Conservation (phyloP, 2,113 vertebrate genomes). For the Rhodinocichla rosea region DNA sequence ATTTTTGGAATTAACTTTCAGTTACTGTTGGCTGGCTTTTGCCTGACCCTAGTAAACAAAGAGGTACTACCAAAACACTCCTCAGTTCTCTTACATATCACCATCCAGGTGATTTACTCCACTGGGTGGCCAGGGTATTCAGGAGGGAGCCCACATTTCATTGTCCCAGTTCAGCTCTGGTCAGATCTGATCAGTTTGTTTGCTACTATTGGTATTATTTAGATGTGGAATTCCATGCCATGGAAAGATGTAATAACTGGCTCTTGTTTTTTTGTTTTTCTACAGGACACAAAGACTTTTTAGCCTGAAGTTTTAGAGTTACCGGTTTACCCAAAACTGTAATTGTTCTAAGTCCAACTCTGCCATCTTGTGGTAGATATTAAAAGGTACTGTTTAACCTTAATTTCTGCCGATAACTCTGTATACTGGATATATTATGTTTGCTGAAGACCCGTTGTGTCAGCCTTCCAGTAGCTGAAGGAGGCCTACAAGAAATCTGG, state of each 20-base stretch:
- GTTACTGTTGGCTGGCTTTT: not conserved
- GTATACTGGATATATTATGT: not conserved
- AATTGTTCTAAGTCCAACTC: not conserved
- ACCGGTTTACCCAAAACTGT: not conserved
- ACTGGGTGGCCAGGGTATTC: not conserved
- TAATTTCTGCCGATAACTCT: fast-evolving
- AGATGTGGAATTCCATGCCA: not conserved
- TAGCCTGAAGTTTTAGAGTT: not conserved
- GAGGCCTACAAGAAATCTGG: not conserved
- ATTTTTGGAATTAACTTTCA: not conserved
- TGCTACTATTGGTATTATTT: not conserved
- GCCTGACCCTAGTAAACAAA: not conserved
- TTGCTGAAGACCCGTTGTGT: not conserved
- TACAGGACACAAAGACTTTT: not conserved
- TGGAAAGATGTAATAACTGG: not conserved
- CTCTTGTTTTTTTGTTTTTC: not conserved
- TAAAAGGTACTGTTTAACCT: not conserved
- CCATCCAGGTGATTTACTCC: not conserved
- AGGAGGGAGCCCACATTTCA: not conserved
- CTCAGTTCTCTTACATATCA: not conserved
- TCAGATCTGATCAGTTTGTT: not conserved
- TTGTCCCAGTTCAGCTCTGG: not conserved
- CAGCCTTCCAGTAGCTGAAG: not conserved
- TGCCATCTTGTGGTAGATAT: constrained; percentile 52
- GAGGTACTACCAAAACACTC: not conserved